Percentiles rank a stretch among this genome's conserved stretches.
Conservation (phyloP, 2,888 invertebrate genomes). For the Cerceris rybyensis region DNA sequence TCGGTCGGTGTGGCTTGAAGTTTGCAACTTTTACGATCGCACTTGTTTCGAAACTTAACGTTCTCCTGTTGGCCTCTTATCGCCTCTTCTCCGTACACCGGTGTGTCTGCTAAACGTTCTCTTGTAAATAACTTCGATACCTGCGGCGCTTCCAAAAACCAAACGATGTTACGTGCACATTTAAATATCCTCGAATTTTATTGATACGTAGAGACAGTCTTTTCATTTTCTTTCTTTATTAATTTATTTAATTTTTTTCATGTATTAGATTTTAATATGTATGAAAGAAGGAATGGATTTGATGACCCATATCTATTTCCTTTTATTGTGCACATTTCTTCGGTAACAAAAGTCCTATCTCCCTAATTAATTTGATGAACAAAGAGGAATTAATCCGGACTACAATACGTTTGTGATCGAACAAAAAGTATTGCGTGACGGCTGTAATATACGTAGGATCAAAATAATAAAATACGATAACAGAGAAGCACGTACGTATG, state of each 20-base stretch:
- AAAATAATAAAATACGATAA: constrained; percentile 50
- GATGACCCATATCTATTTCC: too few relatives aligned
- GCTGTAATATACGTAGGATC: constrained; percentile 9
- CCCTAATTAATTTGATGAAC: too few relatives aligned
- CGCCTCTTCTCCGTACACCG: constrained; percentile 42
- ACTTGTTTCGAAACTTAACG: constrained; percentile 67
- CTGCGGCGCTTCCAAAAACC: constrained; percentile 40
- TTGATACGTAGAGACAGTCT: too few relatives aligned
- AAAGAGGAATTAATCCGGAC: too few relatives aligned
- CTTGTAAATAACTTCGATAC: constrained; percentile 45
- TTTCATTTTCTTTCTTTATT: too few relatives aligned
- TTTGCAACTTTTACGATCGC: constrained; percentile 70
- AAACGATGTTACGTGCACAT: too few relatives aligned
- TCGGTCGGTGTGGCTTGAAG: constrained; percentile 43
- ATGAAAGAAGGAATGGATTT: too few relatives aligned
- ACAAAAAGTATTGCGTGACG: constrained; percentile 2
- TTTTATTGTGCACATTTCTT: too few relatives aligned
- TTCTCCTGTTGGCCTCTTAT: constrained; percentile 57
- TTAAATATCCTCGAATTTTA: too few relatives aligned
- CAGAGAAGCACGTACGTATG: constrained; percentile 26
- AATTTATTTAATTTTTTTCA: too few relatives aligned
- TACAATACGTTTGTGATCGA: background rate
- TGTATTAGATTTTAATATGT: too few relatives aligned
- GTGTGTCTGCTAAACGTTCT: constrained; percentile 56
- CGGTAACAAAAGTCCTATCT: too few relatives aligned